Conservation (phyloP, 1,140 invertebrate species). For the Chlorops oryzae region DNA sequence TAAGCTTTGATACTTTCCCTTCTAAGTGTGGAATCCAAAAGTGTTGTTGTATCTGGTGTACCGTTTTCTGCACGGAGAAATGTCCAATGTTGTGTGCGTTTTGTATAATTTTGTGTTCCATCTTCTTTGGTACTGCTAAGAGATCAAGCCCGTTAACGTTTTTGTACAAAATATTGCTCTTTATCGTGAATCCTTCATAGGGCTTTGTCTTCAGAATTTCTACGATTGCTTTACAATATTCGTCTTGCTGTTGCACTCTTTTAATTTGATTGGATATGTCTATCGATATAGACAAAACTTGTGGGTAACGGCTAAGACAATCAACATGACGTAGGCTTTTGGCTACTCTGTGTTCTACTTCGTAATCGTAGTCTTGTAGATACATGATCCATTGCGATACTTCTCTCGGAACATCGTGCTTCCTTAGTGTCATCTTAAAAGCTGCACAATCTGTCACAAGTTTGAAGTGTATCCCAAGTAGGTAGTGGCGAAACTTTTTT, state of each 20-base stretch:
- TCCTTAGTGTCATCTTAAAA: slow-evolving; percentile 31
- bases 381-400: slow-evolving; percentile 28
- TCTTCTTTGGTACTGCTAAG: slow-evolving; percentile 1
- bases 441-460: slow-evolving; percentile 30
- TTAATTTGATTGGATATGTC: neutral
- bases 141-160: neutral
- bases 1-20: slow-evolving; percentile 28
- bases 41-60: slow-evolving; percentile 32
- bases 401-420: slow-evolving; percentile 23
- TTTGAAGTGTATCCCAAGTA: slow-evolving; percentile 14
- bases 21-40: slow-evolving; percentile 41
- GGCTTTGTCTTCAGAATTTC: slow-evolving; percentile 1
- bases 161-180: slow-evolving; percentile 4
- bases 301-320: slow-evolving; percentile 41
- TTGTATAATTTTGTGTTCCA: slow-evolving; percentile 8
- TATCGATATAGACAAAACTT: slow-evolving; percentile 11
- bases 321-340: slow-evolving; percentile 38
- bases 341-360: slow-evolving; percentile 41
- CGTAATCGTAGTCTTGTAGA: slow-evolving; percentile 42
- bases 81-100: slow-evolving; percentile 20
- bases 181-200: slow-evolving; percentile 1
- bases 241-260: slow-evolving; percentile 5
- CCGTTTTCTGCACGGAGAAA: slow-evolving; percentile 26
- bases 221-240: neutral
- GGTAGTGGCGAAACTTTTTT: slow-evolving; percentile 23